Evolutionary conservation across 2,888 invertebrate species (phyloP).

Genomic region (Carcina quercana): DNA sequence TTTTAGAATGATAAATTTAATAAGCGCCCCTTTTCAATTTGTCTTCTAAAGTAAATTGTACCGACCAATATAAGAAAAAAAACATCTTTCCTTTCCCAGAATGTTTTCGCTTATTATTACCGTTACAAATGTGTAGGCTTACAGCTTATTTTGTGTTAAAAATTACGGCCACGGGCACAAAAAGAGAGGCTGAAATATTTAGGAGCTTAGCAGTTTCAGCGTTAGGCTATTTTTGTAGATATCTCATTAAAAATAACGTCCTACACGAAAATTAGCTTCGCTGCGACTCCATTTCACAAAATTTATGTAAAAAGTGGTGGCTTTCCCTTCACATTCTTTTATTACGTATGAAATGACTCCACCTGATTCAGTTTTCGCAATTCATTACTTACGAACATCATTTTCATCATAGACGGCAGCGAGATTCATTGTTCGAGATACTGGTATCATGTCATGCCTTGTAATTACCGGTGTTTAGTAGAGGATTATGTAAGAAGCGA

Average conservation of each 20-base stretch:
- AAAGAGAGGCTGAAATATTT: conserved; percentile 27
- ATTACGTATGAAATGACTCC: no score
- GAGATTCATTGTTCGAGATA: no score
- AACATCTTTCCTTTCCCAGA: not conserved
- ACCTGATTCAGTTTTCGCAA: no score
- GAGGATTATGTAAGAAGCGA: not conserved
- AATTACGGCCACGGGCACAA: conserved; percentile 25
- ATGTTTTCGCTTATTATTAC: conserved; percentile 21
- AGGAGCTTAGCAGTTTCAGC: conserved; percentile 26
- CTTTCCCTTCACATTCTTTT: no score
- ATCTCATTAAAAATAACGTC: conserved; percentile 37
- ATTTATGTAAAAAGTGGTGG: not conserved
- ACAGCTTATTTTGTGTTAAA: conserved; percentile 26
- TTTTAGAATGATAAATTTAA: conserved; percentile 1
- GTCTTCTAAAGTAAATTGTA: conserved; percentile 5
- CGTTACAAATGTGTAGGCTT: conserved; percentile 35
- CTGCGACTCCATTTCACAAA: no score
- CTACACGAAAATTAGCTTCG: conserved; percentile 28
- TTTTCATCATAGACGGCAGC: no score
- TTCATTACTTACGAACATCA: no score
- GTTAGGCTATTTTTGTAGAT: conserved; percentile 23
- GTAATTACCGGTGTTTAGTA: no score
- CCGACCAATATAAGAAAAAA: not conserved
- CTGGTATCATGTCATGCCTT: no score
- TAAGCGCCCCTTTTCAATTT: conserved; percentile 6